Base-by-base conservation (phyloP, 2,113 vertebrate genomes). In the Cyanoramphus novaezelandiae region DNA sequence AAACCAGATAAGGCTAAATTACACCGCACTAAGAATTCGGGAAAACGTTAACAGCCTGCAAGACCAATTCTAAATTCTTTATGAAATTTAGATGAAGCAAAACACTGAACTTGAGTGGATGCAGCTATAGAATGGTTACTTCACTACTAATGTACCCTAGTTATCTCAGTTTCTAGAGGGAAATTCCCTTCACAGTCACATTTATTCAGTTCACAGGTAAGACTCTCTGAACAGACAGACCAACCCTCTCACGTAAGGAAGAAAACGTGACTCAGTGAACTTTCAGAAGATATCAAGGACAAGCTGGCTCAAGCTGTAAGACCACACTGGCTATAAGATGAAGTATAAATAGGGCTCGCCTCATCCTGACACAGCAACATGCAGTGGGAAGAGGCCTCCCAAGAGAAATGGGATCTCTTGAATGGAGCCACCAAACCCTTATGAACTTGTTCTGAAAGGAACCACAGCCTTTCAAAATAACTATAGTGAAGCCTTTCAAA, bases 11-110 rank as follows among this genome's bases (percentile, higher is more conserved):
- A 25, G 2, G 18, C 37, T 62, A 47, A 81, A 84, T 35, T 74
- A 47, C 4, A 77, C 13, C 8, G 13, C 50, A 35, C 7, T 39
- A 35, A 21, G 21, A 69, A 81, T 37, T 3, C 29, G 13, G 13
- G 46, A 68, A 88, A 93, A 63, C 3, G 8, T 20, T 20, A 27
- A 52, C 13, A 86, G 57, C 29, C 35, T 37, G 10, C 10, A 80
- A 89, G 29, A 23, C 27, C 57, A 74, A 18, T 39, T 79, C 39
- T 24, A 27, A 50, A 64, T 39, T 76, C 13, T 25, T 65, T 46
- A 35, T 16, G 13, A 29, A n/a, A 35, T 0, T 0, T 0, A 72
- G 17, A 60, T 27, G 24, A 83, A 79, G 27, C 31, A 44, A 90
- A 77, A 62, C 13, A 9, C 39, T 47, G 33, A 77, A 59, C 13